These are phyloP conservation scores for Etia nguti DNA, from an alignment of 2,113 vertebrate species.

Conservation along the genomic window DNA sequence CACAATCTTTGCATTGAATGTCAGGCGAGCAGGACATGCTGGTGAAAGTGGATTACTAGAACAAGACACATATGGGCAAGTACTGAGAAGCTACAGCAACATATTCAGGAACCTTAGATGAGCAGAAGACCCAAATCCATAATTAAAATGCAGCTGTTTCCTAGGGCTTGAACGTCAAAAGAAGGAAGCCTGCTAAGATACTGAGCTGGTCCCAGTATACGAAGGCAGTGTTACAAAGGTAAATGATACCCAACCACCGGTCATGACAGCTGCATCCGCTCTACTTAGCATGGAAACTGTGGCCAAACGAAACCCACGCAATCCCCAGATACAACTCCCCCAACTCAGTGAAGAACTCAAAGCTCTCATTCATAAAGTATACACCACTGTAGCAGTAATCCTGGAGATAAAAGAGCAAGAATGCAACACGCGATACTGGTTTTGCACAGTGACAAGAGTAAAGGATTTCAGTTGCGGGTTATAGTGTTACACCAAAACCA, in stretches of 20 bases:
- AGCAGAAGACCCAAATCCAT: not conserved
- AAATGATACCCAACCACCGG: not conserved
- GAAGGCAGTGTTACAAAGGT: not conserved
- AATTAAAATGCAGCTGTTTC: not conserved
- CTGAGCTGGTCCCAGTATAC: not conserved
- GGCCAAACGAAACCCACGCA: not conserved
- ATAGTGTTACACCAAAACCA: not conserved
- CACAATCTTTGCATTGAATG: not conserved
- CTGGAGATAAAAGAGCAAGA: not conserved
- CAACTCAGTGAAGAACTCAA: not conserved
- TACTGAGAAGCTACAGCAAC: not conserved
- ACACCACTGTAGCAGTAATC: not conserved
- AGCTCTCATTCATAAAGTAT: not conserved
- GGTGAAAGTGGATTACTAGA: not conserved
- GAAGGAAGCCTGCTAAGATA: not conserved
- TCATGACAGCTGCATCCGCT: not conserved
- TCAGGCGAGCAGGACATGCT: not conserved
- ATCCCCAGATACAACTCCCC: not conserved
- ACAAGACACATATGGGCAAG: not conserved
- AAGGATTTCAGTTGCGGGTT: not conserved
- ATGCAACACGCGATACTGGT: not conserved
- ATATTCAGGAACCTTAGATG: not conserved
- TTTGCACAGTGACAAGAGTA: not conserved
- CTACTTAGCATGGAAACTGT: not conserved
- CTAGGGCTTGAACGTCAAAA: not conserved